A percentile compares a stretch with the other conserved stretches of the same genome.
phyloP scores from a whole-genome alignment of 2,888 invertebrate species.

The Yponomeuta evonymella region DNA sequence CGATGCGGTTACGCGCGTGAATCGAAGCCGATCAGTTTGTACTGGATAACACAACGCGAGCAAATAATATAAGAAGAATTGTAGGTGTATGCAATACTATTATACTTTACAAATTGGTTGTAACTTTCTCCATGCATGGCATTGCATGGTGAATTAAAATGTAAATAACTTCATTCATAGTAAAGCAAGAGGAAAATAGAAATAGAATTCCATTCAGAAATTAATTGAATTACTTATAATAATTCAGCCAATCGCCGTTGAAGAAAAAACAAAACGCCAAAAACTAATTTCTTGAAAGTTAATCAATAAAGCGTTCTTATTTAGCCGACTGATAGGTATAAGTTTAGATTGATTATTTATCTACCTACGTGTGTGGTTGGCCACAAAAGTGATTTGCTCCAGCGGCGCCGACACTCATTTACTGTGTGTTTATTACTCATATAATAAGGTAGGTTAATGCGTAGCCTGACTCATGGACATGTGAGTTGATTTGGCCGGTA shows the following conservation, averaged over 20 bases:
- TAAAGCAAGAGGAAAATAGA: neutral
- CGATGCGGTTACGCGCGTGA: constrained; percentile 48
- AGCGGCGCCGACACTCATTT: constrained; percentile 14
- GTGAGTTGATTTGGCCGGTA: neutral
- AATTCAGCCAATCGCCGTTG: neutral
- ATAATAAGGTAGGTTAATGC: constrained; percentile 11
- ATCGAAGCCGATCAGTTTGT: constrained; percentile 38
- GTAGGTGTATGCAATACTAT: constrained; percentile 6
- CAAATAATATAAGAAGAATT: constrained; percentile 5
- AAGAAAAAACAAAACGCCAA: neutral
- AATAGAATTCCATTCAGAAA: neutral
- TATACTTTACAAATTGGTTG: constrained; percentile 14
- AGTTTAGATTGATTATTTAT: constrained; percentile 56
- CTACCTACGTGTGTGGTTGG: constrained; percentile 58
- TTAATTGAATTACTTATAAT: constrained; percentile 8
- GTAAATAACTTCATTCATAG: constrained; percentile 10
- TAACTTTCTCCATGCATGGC: constrained; percentile 22
- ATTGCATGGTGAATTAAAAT: constrained; percentile 20
- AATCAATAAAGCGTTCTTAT: neutral
- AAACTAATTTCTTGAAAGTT: neutral
- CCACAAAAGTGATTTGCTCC: constrained; percentile 37
- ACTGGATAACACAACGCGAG: constrained; percentile 16
- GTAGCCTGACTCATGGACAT: neutral
- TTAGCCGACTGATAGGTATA: constrained; percentile 25
- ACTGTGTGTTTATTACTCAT: constrained; percentile 19